phyloP scores from a whole-genome alignment of 2,888 invertebrate species.

The Diaperis boleti region DNA sequence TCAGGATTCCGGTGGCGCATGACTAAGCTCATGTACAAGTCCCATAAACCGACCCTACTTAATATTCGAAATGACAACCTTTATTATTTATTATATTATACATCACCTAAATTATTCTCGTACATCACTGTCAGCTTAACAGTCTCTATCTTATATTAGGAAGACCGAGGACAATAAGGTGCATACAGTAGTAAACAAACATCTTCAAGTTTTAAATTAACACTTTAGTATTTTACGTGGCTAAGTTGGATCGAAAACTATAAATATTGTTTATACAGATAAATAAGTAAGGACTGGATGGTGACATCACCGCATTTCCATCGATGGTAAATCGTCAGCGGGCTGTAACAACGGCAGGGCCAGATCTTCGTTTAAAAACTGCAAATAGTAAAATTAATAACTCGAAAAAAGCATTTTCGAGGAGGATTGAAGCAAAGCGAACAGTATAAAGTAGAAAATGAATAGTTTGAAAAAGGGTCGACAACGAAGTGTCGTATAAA shows the following conservation, averaged over 20 bases:
- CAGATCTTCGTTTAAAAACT: slow-evolving; percentile 59
- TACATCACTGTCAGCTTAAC: slow-evolving; percentile 57
- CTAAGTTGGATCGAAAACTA: slow-evolving; percentile 10
- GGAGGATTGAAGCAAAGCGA: slow-evolving; percentile 36
- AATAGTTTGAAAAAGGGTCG: slow-evolving; percentile 45
- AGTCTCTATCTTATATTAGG: slow-evolving; percentile 47
- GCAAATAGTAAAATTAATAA: slow-evolving; percentile 42
- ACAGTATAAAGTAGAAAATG: slow-evolving; percentile 45
- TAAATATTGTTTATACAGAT: slow-evolving; percentile 23
- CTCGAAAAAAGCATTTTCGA: slow-evolving; percentile 14
- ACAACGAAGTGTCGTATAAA: slow-evolving; percentile 54
- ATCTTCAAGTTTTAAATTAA: slow-evolving; percentile 20
- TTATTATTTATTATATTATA: slow-evolving; percentile 60
- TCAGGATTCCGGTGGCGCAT: slow-evolving; percentile 43
- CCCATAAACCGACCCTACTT: slow-evolving; percentile 52
- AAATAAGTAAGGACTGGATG: slow-evolving; percentile 33
- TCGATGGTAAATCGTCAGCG: slow-evolving; percentile 32
- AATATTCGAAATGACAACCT: slow-evolving; percentile 59
- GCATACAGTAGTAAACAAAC: slow-evolving; percentile 12
- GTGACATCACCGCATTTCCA: slow-evolving; percentile 39
- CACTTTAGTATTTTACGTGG: slow-evolving; percentile 22
- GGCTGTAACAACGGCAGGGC: slow-evolving; percentile 55
- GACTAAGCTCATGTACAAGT: slow-evolving; percentile 45
- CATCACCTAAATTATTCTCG: slow-evolving; percentile 57
- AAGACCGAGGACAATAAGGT: slow-evolving; percentile 32